Evolutionary conservation across 2,797 vertebrate genomes (phyloP).

Genomic region (Mus minutoides): DNA sequence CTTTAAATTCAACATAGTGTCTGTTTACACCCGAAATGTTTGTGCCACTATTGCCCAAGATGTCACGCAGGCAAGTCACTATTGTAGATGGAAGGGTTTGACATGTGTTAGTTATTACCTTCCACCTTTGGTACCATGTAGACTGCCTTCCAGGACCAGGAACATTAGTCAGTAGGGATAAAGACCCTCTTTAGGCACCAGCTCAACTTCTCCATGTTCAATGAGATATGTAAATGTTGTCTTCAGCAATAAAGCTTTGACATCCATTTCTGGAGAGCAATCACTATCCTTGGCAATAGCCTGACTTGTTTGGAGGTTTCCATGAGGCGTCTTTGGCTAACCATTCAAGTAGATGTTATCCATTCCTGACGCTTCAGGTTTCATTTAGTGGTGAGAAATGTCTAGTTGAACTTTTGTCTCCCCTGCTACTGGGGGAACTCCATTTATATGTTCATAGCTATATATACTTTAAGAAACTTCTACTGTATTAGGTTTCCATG

Average conservation of each 20-base stretch:
- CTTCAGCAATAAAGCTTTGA: neutral
- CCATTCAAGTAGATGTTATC: neutral
- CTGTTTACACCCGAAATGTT: neutral
- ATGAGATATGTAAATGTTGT: neutral
- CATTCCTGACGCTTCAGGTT: neutral
- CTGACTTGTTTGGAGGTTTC: neutral
- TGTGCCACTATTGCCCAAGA: neutral
- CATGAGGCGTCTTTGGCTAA: neutral
- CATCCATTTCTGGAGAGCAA: neutral
- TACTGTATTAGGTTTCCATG: neutral
- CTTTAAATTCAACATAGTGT: neutral
- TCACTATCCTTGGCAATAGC: neutral
- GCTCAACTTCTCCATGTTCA: neutral
- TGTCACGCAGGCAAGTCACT: neutral
- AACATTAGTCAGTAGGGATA: neutral
- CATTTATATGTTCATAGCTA: neutral
- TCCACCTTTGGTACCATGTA: too few species aligned
- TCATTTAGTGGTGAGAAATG: too few species aligned
- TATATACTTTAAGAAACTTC: too few species aligned
- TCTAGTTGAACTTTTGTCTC: neutral
- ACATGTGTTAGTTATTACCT: neutral
- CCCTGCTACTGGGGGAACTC: neutral
- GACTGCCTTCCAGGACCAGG: neutral
- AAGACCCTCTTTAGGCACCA: neutral
- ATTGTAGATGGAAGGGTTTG: neutral